A percentile compares a stretch with the other conserved stretches of the same genome.
Evolutionary conservation across 1,140 invertebrate genomes (phyloP).

Genomic region (Drosophila asahinai): DNA sequence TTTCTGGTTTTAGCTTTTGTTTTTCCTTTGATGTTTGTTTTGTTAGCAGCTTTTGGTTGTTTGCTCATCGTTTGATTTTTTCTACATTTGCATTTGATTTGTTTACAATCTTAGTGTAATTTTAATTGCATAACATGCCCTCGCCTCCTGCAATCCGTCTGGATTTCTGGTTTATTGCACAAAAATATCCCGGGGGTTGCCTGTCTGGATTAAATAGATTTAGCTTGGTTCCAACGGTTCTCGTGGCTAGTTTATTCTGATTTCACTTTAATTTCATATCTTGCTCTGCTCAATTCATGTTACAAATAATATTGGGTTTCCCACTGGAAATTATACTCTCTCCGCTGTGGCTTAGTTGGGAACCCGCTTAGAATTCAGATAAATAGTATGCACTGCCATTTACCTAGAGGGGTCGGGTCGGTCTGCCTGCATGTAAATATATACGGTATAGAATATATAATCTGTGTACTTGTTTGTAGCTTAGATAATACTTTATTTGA

Average conservation of each 20-base stretch:
- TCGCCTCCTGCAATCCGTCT: slow-evolving; percentile 19
- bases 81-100: slow-evolving; percentile 75
- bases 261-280: slow-evolving; percentile 22
- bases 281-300: neutral
- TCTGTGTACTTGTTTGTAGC: slow-evolving; percentile 67
- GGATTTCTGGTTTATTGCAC: slow-evolving; percentile 75
- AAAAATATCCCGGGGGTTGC: slow-evolving; percentile 58
- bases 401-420: slow-evolving; percentile 22
- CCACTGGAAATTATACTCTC: slow-evolving; percentile 25
- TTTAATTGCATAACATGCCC: slow-evolving; percentile 77
- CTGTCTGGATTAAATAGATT: slow-evolving; percentile 17
- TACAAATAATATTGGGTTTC: slow-evolving; percentile 6
- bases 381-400: slow-evolving; percentile 49
- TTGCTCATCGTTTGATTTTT: slow-evolving; percentile 84
- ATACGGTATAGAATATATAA: slow-evolving; percentile 43
- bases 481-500: slow-evolving; percentile 85
- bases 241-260: slow-evolving; percentile 36
- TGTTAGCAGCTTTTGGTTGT: slow-evolving; percentile 81
- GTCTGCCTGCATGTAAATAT: slow-evolving; percentile 45
- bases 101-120: slow-evolving; percentile 66
- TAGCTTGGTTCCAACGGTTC: slow-evolving; percentile 51
- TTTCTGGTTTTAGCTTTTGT: slow-evolving; percentile 41
- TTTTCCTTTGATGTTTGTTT: slow-evolving; percentile 63
- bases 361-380: slow-evolving; percentile 40
- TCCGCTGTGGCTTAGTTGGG: slow-evolving; percentile 7